Base-by-base conservation (phyloP, 2,888 invertebrate genomes). In the Geotrupes spiniger region DNA sequence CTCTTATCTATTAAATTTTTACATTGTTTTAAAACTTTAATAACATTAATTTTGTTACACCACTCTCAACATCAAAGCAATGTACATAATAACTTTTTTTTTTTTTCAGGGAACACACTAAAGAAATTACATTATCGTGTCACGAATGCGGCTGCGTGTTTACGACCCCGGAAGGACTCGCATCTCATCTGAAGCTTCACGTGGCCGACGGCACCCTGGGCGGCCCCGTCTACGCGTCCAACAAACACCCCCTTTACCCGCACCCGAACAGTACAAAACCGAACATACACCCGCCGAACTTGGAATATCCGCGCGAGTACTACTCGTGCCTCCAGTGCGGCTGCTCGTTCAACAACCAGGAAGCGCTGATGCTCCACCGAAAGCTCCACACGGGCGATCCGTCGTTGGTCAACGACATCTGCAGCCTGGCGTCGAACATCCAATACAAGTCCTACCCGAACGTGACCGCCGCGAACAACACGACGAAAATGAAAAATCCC, bases 301-400 rank as follows among this genome's bases (percentile, higher is more conserved):
- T 42, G 31, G 37, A 48, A 36, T 41, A 49, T 44, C 44, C 44
- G 4, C 26, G 37, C 11, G 37, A 39, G 21, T 42, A 39, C 27
- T 38, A 36, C 11, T 36, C 16, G 21, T 64, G 67, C 51, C 59
- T 80, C 60, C 81, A 83, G 69, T 84, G 83, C 62, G 82, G 82
- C 54, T 77, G 81, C 68, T 78, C 79, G 61, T 84, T 83, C 63
- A 77, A 80, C 52, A 82, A 81, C 54, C 79, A 85, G 70, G 89
- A 89, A 76, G 89, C 88, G 59, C 72, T 89, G 49, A 86, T 87
- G 36, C 76, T 89, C 57, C 89, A 89, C 76, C 81, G 87, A 70
- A 83, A 89, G 55, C 77, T 89, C 64, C 89, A 89, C 72, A 84
- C 87, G 46, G 89, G 88, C 53, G 89, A 89, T 72, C 83, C 87